Percentiles rank a stretch among this genome's conserved stretches.
These are phyloP conservation scores for Microctonus hyperodae DNA, from an alignment of 2,888 invertebrate species.

Conservation along the genomic window DNA sequence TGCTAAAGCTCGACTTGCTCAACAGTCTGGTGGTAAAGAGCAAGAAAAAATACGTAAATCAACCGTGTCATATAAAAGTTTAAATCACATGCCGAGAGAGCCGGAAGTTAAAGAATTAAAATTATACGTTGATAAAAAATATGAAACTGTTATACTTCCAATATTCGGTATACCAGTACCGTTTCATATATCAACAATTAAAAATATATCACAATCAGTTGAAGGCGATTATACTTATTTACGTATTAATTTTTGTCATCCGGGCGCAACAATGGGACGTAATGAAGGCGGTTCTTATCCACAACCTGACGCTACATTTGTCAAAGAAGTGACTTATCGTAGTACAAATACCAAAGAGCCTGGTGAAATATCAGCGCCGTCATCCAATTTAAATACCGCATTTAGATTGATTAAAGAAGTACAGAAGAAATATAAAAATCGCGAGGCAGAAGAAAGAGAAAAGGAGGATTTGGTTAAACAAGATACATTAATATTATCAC, in stretches of 20 bases:
- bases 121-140: conserved; percentile 95
- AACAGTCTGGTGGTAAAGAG: conserved; percentile 85
- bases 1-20: conserved; percentile 90
- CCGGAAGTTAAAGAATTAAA: conserved; percentile 92
- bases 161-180: conserved; percentile 96
- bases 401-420: conserved; percentile 98
- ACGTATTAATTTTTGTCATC: conserved; percentile 97
- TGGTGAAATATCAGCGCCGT: conserved; percentile 92
- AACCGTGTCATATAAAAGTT: conserved; percentile 92
- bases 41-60: conserved; percentile 91
- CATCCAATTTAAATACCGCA: conserved; percentile 94
- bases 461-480: conserved; percentile 99
- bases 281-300: conserved; percentile 91
- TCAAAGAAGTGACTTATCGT: conserved; percentile 99
- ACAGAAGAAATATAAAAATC: conserved; percentile 97
- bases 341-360: conserved; percentile 98
- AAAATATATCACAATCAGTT: conserved; percentile 98
- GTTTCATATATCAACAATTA: conserved; percentile 98
- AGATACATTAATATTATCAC: conserved; percentile 91
- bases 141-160: conserved; percentile 98
- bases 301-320: conserved; percentile 94
- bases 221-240: conserved; percentile 99
- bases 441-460: conserved; percentile 98
- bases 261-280: conserved; percentile 94
- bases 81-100: conserved; percentile 92